Evolutionary conservation across 1,140 invertebrate species (phyloP), one percentile per base, ranked within the genome.

Genomic region (Bombus confusus): DNA sequence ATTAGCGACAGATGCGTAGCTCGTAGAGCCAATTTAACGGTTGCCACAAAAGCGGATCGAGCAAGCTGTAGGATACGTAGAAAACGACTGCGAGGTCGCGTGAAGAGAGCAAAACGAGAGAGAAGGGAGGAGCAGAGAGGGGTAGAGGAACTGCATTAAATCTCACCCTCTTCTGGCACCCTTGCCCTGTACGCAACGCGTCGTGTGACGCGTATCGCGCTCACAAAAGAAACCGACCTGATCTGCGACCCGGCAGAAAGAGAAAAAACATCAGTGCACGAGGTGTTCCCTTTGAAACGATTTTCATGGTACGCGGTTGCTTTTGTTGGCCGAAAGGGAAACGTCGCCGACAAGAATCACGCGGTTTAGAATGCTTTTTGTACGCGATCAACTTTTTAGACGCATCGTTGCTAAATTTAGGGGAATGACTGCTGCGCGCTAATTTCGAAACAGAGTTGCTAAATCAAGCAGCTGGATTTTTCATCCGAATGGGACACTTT

Each of bases 1-100:
- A 91, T 91, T 87, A 91, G 84, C 87, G 92, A 92, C 92, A 93
- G 92, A 93, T 92, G 92, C 89, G 88, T 86, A 83, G 86, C 73
- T 71, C 89, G 86, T 89, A 88, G 89, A 92, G 87, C 90, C 92
- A 93, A 92, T 93, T 93, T 92, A 93, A 93, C 91, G 92, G 92
- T 91, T 86, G 90, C 91, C 90, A 88, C 83, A 86, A 90, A 91
- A 87, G 82, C 90, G 90, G 80, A 90, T 91, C 90, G 91, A 87
- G 89, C 88, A 73, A 88, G 88, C 84, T 64, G 81, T 83, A 74
- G 76, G 83, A 87, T 78, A 64, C 83, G 64, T 77, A 59, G 47
- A 57, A 13, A 80, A 37, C 73, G 86, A 87, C 84, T 72, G 47
- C 37, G 64, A 77, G 74, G 78, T 77, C 74, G 73, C 47, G 59